Evolutionary conservation across 2,888 invertebrate species (phyloP).

Genomic region (Sympetrum striolatum): DNA sequence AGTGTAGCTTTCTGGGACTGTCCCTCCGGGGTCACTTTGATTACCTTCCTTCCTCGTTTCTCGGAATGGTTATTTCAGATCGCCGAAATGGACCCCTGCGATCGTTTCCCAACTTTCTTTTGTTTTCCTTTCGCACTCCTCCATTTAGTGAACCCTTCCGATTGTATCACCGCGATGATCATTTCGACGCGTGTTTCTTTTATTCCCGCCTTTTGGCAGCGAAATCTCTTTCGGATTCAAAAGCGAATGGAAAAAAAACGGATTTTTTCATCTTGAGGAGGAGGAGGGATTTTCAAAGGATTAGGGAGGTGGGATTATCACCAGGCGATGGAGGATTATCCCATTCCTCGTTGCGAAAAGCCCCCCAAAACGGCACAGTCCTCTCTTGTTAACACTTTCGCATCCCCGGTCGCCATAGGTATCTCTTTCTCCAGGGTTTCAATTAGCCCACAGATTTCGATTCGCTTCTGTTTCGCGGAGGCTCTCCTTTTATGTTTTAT

Average conservation of each 20-base stretch:
- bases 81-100: too few species aligned
- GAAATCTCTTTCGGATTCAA: not conserved
- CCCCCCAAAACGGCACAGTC: not conserved
- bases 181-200: too few species aligned
- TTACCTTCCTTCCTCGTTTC: too few species aligned
- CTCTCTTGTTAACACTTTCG: not conserved
- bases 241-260: not conserved
- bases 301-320: not conserved
- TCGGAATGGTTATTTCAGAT: too few species aligned
- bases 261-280: not conserved
- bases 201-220: not conserved
- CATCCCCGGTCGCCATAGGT: not conserved
- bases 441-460: not conserved
- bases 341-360: not conserved
- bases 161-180: too few species aligned
- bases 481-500: not conserved
- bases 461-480: not conserved
- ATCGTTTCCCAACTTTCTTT: too few species aligned
- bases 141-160: too few species aligned
- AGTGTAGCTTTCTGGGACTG: too few species aligned
- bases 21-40: too few species aligned
- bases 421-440: not conserved
- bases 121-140: too few species aligned
- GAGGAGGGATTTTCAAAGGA: not conserved
- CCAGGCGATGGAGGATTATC: not conserved